Evolutionary conservation across 2,113 vertebrate genomes (phyloP), one percentile per base, ranked within the genome.

Genomic region (Corydoras sp.): DNA sequence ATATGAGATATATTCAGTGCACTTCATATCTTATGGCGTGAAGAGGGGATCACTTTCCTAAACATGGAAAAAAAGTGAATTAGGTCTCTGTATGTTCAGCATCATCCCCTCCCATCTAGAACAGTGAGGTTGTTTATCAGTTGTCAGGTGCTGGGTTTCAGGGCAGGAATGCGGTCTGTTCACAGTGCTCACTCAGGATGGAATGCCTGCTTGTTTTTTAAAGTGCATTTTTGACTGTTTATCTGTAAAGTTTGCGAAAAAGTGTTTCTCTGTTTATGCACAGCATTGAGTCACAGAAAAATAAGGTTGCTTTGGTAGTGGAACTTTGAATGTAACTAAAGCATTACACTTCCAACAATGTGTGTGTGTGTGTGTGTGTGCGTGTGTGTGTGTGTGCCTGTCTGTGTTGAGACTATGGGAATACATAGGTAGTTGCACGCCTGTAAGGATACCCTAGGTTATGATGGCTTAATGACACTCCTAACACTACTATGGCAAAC

Each of bases 121-220:
- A 43, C 30, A 89, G 87, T 84, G 86, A 89, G 83, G 86, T 88
- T 90, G 89, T 88, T 88, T 89, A 89, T 88, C 89, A 86, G 76
- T 88, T 89, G 85, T 87, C 87, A 91, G 89, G 88, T 88, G 86
- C 83, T 79, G 76, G 81, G 86, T 88, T 90, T 89, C 86, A 87
- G 83, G 82, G 71, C 80, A 82, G 88, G 88, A 90, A 90, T 88
- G 87, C 18, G 69, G 86, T 81, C 85, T 76, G 83, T 86, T 87
- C 86, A 85, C 87, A 89, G 89, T 88, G 83, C 85, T 89, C 84
- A 81, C 80, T 86, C 81, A 74, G 85, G 85, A 81, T 80, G 88
- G 86, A 88, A 88, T 79, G 79, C 85, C 79, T 79, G 76, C 83
- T 90, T 88, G 88, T 91, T 89, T 87, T 88, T 86, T 73, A 79